phyloP scores from a whole-genome alignment of 2,888 invertebrate species.

The Spilosoma lubricipeda region DNA sequence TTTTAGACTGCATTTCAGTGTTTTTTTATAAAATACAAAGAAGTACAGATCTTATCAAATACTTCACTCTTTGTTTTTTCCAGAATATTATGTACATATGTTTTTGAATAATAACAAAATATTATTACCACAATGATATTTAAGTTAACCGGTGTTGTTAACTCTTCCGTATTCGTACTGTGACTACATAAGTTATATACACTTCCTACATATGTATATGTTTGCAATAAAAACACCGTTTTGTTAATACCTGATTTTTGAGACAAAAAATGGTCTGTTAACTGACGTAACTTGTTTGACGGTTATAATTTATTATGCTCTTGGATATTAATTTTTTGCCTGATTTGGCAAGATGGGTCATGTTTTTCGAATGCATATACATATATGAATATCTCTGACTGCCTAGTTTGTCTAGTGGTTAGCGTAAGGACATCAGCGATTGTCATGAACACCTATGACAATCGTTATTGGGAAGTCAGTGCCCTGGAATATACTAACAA shows the following conservation, averaged over 20 bases:
- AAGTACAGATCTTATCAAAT: background rate
- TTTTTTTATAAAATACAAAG: no score
- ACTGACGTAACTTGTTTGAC: background rate
- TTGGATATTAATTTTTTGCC: no score
- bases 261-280: background rate
- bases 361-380: no score
- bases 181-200: background rate
- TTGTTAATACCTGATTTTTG: background rate
- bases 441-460: no score
- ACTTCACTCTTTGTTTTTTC: background rate
- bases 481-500: no score
- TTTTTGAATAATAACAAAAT: constrained; percentile 2
- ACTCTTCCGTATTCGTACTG: background rate
- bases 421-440: no score
- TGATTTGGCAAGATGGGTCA: no score
- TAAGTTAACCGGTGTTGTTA: background rate
- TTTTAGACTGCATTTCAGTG: no score
- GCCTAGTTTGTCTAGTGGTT: no score
- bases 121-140: background rate
- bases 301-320: no score
- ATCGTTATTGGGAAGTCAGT: no score
- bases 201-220: constrained; percentile 1
- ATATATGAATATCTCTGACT: no score
- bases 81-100: background rate
- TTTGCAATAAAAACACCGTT: background rate